These are phyloP conservation scores for Hartigia nigra DNA, from an alignment of 2,888 invertebrate genomes.

Conservation along the genomic window DNA sequence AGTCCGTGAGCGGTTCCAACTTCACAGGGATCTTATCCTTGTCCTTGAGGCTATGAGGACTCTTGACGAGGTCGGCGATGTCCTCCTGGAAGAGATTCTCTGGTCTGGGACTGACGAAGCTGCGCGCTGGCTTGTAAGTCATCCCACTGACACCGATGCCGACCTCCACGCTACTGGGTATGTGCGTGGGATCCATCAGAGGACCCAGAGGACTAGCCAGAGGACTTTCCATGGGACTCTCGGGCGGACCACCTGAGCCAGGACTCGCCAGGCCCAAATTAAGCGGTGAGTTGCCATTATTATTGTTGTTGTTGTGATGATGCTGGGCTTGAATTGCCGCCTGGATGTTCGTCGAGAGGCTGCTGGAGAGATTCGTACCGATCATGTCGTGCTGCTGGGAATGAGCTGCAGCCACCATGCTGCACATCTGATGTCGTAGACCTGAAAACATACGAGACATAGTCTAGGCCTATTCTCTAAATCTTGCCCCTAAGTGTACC, in stretches of 20 bases:
- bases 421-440: slow-evolving; percentile 87
- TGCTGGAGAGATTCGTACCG: slow-evolving; percentile 68
- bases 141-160: slow-evolving; percentile 73
- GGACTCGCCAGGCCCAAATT: slow-evolving; percentile 69
- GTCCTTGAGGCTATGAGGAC: slow-evolving; percentile 62
- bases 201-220: slow-evolving; percentile 74
- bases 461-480: neutral
- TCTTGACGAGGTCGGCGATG: slow-evolving; percentile 75
- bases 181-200: slow-evolving; percentile 72
- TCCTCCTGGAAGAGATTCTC: slow-evolving; percentile 74
- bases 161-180: slow-evolving; percentile 69
- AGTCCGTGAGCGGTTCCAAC: slow-evolving; percentile 77
- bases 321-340: slow-evolving; percentile 67
- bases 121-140: slow-evolving; percentile 74
- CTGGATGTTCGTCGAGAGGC: slow-evolving; percentile 58
- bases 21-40: slow-evolving; percentile 73
- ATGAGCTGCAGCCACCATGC: slow-evolving; percentile 77
- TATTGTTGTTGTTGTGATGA: slow-evolving; percentile 63
- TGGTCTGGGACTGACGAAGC: slow-evolving; percentile 73
- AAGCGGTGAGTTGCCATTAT: slow-evolving; percentile 60
- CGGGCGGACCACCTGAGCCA: slow-evolving; percentile 67
- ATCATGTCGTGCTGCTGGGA: slow-evolving; percentile 68
- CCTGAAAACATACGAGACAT: slow-evolving; percentile 54
- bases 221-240: slow-evolving; percentile 72
- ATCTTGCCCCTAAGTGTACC: no score